phyloP scores from a whole-genome alignment of 1,140 invertebrate genomes.

The Diachasma alloeum region DNA sequence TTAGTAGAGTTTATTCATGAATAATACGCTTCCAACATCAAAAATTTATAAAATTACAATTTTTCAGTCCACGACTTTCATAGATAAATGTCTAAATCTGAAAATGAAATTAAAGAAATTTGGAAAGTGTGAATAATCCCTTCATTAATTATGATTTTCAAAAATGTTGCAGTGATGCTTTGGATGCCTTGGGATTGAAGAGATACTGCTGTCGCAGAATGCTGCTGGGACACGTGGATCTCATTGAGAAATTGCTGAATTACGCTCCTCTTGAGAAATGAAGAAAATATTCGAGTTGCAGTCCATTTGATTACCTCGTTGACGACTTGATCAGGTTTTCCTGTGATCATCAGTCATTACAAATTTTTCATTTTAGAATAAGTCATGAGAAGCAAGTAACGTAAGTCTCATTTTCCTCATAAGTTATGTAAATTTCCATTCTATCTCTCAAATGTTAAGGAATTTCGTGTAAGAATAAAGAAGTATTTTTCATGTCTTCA shows the following conservation, averaged over 20 bases:
- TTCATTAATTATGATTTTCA: neutral
- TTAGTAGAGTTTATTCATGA: no score
- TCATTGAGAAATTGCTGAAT: slow-evolving; percentile 98
- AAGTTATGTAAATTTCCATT: neutral
- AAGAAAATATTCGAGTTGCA: slow-evolving; percentile 20
- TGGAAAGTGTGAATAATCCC: no score
- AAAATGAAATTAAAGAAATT: no score
- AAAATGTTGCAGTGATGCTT: slow-evolving; percentile 82
- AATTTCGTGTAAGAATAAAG: neutral
- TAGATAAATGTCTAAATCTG: no score
- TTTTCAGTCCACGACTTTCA: no score
- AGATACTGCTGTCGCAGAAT: slow-evolving; percentile 98
- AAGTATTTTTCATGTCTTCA: no score
- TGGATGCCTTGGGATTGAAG: slow-evolving; percentile 97
- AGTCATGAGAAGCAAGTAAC: neutral
- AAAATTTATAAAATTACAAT: no score
- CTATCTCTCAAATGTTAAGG: neutral
- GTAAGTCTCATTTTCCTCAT: neutral
- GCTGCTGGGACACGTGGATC: slow-evolving; percentile 97
- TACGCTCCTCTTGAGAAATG: slow-evolving; percentile 96
- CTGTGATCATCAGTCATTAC: neutral
- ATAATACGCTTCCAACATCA: no score
- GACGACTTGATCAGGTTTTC: neutral
- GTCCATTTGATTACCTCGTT: neutral
- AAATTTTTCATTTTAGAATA: neutral